These are phyloP conservation scores for Branchipolynoe longqiensis DNA, from an alignment of 2,888 invertebrate species.

Conservation along the genomic window DNA sequence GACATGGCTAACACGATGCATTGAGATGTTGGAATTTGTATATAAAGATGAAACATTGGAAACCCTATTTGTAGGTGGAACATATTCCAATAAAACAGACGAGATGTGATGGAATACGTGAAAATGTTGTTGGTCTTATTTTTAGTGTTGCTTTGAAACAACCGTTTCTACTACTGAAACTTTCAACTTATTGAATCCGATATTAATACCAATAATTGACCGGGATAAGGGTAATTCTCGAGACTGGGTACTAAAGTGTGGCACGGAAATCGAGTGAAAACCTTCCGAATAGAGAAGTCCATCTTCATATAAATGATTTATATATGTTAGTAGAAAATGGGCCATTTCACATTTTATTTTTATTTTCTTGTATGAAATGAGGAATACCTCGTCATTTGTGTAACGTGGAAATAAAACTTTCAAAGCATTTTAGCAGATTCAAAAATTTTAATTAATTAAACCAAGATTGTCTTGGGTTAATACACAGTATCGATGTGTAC, in stretches of 20 bases:
- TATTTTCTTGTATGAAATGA: too few relatives aligned
- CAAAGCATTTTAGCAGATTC: too few relatives aligned
- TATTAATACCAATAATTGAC: background rate
- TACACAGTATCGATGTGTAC: too few relatives aligned
- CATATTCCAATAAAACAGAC: slow-evolving; percentile 21
- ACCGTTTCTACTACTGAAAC: background rate
- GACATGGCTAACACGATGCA: background rate
- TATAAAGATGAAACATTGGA: slow-evolving; percentile 39
- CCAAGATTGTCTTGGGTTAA: too few relatives aligned
- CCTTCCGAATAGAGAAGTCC: too few relatives aligned
- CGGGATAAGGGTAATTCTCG: background rate
- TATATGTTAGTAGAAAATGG: too few relatives aligned
- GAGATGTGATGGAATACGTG: slow-evolving; percentile 1
- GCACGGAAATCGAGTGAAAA: background rate
- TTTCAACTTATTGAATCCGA: background rate
- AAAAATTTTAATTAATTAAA: too few relatives aligned
- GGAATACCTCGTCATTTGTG: too few relatives aligned
- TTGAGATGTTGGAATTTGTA: slow-evolving; percentile 4
- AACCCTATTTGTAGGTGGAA: slow-evolving; percentile 32
- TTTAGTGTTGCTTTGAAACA: background rate
- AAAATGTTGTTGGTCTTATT: background rate
- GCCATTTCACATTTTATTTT: too few relatives aligned
- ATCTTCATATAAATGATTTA: too few relatives aligned
- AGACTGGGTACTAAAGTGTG: background rate
- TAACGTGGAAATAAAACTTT: too few relatives aligned